Base-by-base conservation (phyloP, 2,113 vertebrate genomes). In the Festucalex cinctus region DNA sequence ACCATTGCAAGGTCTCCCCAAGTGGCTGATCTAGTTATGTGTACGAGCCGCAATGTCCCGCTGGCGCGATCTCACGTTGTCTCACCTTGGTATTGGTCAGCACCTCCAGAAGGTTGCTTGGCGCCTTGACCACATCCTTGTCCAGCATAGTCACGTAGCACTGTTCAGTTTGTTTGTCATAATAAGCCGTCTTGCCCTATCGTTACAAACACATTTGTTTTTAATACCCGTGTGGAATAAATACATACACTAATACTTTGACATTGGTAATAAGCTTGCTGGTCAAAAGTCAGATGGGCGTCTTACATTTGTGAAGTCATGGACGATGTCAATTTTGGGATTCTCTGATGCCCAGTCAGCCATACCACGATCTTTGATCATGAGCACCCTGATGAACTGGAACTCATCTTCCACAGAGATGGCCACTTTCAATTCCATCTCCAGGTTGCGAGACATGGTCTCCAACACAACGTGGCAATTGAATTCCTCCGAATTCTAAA, bases 101-200 rank as follows among this genome's bases (percentile, higher is more conserved):
- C 63, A 98, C 90, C 85, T 98, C 95, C 95, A 94, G 95, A 75
- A 98, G 94, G 89, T 87, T 97, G 13, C 94, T 91, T 2, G 95
- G 96, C 5, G 94, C 93, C 92, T 97, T 94, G 78, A 98, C 95
- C 0, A 94, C 87, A 37, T 94, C 94, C 41, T 93, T 95, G 89
- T 98, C 97, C 41, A 98, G 93, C 86, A 96, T 94, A 0, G 94
- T 95, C 85, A 98, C 91, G 7, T 95, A 98, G 89, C 97, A 98
- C 70, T 96, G 97, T 87, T 96, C 94, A 93, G 97, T 77, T 0
- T 91, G 90, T 68, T 96, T 93, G 90, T 98, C 96, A 0, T 96
- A 88, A 70, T 98, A 98, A 9, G 95, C 96, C 0, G 96, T 98
- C 77, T 98, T 90, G 1, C 94, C 94, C 96, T 98, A 85, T 0